A percentile compares a stretch with the other conserved stretches of the same genome.
phyloP scores from a whole-genome alignment of 2,797 vertebrate species.

The Artibeus lituratus region DNA sequence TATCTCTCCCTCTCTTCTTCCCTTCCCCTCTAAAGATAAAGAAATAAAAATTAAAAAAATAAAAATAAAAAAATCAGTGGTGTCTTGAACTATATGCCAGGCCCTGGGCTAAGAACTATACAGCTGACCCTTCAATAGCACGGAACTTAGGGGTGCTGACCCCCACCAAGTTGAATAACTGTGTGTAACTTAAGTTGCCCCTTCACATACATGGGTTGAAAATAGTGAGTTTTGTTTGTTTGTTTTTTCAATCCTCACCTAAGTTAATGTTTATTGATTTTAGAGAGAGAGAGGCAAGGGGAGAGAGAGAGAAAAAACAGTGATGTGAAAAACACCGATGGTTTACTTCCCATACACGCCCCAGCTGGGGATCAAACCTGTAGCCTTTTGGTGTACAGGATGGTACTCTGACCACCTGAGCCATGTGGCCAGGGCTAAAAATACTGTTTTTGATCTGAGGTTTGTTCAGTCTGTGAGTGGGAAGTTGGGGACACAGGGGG shows the following conservation, averaged over 20 bases:
- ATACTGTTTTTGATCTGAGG: background rate
- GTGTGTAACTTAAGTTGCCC: background rate
- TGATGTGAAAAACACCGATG: background rate
- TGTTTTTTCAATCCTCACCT: background rate
- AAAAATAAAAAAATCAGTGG: fast-evolving
- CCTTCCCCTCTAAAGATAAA: no score
- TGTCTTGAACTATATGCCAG: background rate
- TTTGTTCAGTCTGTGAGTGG: background rate
- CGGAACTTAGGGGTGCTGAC: background rate
- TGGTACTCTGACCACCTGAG: background rate
- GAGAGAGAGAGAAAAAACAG: no score
- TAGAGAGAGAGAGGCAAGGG: background rate
- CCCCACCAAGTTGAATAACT: background rate
- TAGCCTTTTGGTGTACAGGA: background rate
- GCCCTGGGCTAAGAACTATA: background rate
- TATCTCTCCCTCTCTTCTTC: no score
- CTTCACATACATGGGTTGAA: background rate
- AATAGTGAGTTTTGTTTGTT: no score
- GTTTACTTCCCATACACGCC: background rate
- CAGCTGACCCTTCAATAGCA: background rate
- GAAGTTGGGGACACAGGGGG: background rate
- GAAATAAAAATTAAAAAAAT: no score
- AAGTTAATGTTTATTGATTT: background rate
- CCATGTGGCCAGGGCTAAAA: background rate
- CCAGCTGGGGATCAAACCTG: background rate